These are phyloP conservation scores for Drosophila niveifrons DNA, from an alignment of 2,888 invertebrate genomes.

Conservation along the genomic window DNA sequence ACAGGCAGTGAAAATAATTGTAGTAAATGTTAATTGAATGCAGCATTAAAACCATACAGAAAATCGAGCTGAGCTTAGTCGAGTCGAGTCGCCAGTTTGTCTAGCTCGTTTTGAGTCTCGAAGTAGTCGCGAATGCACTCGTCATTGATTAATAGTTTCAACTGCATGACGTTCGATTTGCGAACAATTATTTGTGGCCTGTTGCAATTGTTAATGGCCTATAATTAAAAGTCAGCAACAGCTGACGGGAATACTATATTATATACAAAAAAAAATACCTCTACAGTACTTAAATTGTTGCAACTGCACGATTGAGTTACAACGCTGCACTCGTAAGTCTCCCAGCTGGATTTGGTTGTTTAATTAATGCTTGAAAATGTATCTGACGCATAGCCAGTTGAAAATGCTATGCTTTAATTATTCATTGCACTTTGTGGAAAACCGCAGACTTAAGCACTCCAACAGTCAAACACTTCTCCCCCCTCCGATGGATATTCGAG, in stretches of 20 bases:
- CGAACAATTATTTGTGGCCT: conserved; percentile 45
- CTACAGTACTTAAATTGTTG: conserved; percentile 2
- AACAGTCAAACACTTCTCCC: no score
- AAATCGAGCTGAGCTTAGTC: neutral
- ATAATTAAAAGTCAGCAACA: conserved; percentile 52
- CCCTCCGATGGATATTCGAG: neutral
- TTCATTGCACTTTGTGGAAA: conserved; percentile 42
- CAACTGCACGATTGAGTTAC: conserved; percentile 32
- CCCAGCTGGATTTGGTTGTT: neutral
- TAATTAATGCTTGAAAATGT: conserved; percentile 40
- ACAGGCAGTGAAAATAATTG: neutral
- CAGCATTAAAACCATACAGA: conserved; percentile 13
- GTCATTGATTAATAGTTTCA: conserved; percentile 49
- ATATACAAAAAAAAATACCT: neutral
- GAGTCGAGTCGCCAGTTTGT: conserved; percentile 36
- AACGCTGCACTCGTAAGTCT: neutral
- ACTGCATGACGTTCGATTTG: conserved; percentile 56
- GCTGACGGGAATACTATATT: conserved; percentile 15
- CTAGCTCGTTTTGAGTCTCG: conserved; percentile 26
- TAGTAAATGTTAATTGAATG: neutral
- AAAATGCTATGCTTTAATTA: conserved; percentile 54
- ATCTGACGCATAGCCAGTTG: conserved; percentile 52
- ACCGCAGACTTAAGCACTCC: conserved; percentile 51
- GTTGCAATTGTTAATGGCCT: conserved; percentile 54
- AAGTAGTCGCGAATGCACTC: conserved; percentile 9